These are phyloP conservation scores for Astropecten irregularis DNA, from an alignment of 53 echinoderm and acorn worm genomes.

Conservation along the genomic window DNA sequence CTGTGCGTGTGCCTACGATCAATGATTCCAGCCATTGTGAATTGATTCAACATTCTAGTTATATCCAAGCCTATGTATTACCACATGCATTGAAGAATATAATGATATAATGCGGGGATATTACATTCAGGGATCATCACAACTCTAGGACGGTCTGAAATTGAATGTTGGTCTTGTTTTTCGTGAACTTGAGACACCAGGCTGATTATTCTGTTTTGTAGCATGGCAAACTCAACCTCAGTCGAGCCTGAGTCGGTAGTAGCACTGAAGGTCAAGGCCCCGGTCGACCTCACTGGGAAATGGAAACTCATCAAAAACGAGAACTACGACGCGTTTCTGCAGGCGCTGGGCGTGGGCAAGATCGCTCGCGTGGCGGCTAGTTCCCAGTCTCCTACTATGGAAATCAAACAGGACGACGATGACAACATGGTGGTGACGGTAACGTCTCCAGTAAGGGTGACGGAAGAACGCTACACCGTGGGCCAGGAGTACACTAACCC, in stretches of 20 bases:
- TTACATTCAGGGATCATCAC: too few relatives aligned
- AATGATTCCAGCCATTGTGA: too few relatives aligned
- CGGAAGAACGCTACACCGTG: slow-evolving; percentile 26
- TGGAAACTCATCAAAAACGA: slow-evolving; percentile 53
- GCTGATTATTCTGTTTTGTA: too few relatives aligned
- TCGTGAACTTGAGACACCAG: too few relatives aligned
- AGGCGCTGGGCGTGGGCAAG: slow-evolving; percentile 19
- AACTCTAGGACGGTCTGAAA: too few relatives aligned
- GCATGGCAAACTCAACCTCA: background rate
- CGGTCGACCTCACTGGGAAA: slow-evolving; percentile 30
- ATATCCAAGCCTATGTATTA: too few relatives aligned
- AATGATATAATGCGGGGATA: too few relatives aligned
- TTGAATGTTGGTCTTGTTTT: too few relatives aligned
- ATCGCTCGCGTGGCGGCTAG: slow-evolving; percentile 29
- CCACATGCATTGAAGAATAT: too few relatives aligned
- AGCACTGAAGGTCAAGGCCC: background rate
- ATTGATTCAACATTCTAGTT: too few relatives aligned
- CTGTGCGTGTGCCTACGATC: too few relatives aligned
- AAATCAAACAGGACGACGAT: slow-evolving; percentile 24
- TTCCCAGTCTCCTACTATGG: slow-evolving; percentile 30
- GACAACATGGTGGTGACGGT: slow-evolving; percentile 23
- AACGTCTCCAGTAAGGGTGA: background rate
- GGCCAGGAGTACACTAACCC: slow-evolving; percentile 36
- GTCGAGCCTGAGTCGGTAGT: background rate
- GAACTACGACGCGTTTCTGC: slow-evolving; percentile 39